Base-by-base conservation (phyloP, 2,113 vertebrate genomes). In the Plecturocebus donacophilus region DNA sequence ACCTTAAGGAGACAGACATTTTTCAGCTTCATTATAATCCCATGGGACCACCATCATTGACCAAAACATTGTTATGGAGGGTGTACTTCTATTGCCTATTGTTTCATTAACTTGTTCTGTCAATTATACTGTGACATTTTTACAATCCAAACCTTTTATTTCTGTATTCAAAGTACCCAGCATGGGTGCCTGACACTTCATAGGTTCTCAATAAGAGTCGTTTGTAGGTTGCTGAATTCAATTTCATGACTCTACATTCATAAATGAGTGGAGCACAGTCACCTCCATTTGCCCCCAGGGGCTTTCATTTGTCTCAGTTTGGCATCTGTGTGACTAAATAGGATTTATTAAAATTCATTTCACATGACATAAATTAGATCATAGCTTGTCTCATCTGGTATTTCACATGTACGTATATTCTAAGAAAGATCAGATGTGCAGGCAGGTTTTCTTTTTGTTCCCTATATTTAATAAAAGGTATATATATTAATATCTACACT, bases 301-400 rank as follows among this genome's bases (percentile, higher is more conserved):
- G 8, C 20, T 92, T 61, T 49, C 58, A 87, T 88, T 94, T 90
- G 47, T 96, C 71, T 88, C 58, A 64, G 42, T 84, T 92, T 87
- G 71, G 30, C 40, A 73, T 95, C 35, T 90, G 16, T 80, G 68
- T 90, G 45, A 94, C 35, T 87, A 92, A 96, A 77, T 45, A 90
- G 38, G 32, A 45, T 94, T 90, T 85, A 77, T 66, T 89, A 40
- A 94, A 90, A 90, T 81, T 90, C 40, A 96, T 82, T 83, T 20
- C 92, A 52, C 25, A 47, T 81, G 52, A 86, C 38, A 85, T 40
- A 87, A 92, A 93, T 42, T 76, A 77, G 56, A 87, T 45, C 85
- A 71, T 38, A 90, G n/a, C 5, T 32, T 90, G 8, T 56, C n/a
- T 92, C 10, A 56, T 58, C 70, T 90, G 23, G 32, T 30, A 19